Base-by-base conservation (phyloP, 2,797 vertebrate genomes). In the Picus viridis region DNA sequence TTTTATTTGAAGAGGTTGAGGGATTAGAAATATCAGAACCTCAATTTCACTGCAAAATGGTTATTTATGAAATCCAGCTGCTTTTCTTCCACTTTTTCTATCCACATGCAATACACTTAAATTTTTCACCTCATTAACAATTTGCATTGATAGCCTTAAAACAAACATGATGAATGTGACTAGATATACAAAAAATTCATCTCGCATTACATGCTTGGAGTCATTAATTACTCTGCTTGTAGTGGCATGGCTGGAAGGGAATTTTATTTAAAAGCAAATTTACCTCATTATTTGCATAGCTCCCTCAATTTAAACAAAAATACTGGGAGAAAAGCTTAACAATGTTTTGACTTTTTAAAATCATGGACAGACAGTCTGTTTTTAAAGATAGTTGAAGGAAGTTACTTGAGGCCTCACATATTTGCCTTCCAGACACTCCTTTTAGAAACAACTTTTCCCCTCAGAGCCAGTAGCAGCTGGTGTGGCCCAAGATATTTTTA, bases 131-230 rank as follows among this genome's bases (percentile, higher is more conserved):
- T 95, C 94, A 97, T 97, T 97, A 97, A 86, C 91, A 97, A 97
- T 96, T 97, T 93, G 96, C 76, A 93, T 87, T 77, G 95, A 96
- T 94, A 95, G 86, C 86, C 92, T 97, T 95, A 96, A 96, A 96
- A 65, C 86, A 96, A 97, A 94, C 70, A 94, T 93, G 95, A 97
- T 97, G 83, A 97, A 95, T 96, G 93, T 61, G 92, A 63, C 74
- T 73, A 94, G 91, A 96, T 94, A 96, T 64, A 96, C 80, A 97
- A 96, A 96, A 97, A 97, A 95, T 95, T 96, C 95, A 97, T 96
- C 85, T 95, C 94, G 68, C 57, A 95, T 92, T 96, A 89, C 77
- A 96, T 90, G 89, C 83, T 91, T 92, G 83, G 26, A 95, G 82
- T 85, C 88, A 94, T 96, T 96, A 97, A 95, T 93, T 94, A 95